Evolutionary conservation across 2,113 vertebrate species (phyloP).

Genomic region (Ammodytes dubius): DNA sequence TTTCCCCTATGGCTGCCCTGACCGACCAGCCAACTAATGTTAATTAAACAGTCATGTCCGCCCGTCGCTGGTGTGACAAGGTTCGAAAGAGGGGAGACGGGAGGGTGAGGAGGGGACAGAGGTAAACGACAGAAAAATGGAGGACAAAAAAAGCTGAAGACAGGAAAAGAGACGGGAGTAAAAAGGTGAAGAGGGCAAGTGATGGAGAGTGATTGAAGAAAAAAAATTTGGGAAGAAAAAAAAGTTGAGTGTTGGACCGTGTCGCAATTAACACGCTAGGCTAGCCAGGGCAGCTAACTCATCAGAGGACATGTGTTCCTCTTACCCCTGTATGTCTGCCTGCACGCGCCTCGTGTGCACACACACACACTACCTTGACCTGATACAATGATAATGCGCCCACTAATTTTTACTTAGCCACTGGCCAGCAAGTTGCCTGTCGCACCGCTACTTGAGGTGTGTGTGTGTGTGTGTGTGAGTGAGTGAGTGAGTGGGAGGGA

Average conservation of each 20-base stretch:
- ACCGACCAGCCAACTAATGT: conserved; percentile 62
- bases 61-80: conserved; percentile 50
- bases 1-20: conserved; percentile 41
- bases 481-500: too few relatives aligned
- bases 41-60: conserved; percentile 78
- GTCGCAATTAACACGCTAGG: conserved; percentile 78
- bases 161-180: conserved; percentile 11
- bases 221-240: conserved; percentile 9
- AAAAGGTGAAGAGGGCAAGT: conserved; percentile 22
- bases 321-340: conserved; percentile 57
- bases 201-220: neutral
- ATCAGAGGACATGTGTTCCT: conserved; percentile 80
- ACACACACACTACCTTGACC: conserved; percentile 31
- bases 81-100: conserved; percentile 26
- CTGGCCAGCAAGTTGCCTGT: conserved; percentile 42
- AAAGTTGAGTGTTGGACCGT: conserved; percentile 76
- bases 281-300: conserved; percentile 73
- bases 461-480: neutral
- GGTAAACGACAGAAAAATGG: neutral
- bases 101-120: conserved; percentile 23
- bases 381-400: conserved; percentile 80
- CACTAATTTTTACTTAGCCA: conserved; percentile 66
- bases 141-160: neutral
- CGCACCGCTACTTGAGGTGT: neutral
- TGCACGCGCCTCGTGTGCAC: conserved; percentile 4